A percentile compares a stretch with the other conserved stretches of the same genome.
Evolutionary conservation across 2,888 invertebrate species (phyloP).

Genomic region (Cyclophora punctaria): DNA sequence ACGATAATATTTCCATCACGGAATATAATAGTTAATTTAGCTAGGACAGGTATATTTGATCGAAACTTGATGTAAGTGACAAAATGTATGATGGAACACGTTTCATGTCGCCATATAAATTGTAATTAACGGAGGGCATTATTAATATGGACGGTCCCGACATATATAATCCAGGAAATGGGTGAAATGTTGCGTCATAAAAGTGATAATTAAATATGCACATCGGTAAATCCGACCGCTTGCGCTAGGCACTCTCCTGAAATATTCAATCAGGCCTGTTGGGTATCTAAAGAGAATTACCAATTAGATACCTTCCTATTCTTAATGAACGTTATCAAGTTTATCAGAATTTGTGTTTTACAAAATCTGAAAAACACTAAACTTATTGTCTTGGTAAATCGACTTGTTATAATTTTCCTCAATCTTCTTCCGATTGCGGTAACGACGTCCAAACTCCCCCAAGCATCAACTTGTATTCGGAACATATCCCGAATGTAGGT

Average conservation of each 20-base stretch:
- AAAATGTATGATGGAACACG: too few species aligned
- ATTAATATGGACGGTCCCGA: constrained; percentile 1
- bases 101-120: constrained; percentile 2
- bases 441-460: not conserved
- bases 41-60: too few species aligned
- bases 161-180: constrained; percentile 4
- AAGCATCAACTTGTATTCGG: not conserved
- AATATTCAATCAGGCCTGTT: constrained; percentile 49
- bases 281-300: constrained; percentile 54
- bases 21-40: too few species aligned
- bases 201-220: constrained; percentile 53
- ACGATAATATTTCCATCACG: too few species aligned
- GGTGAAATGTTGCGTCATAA: constrained; percentile 18
- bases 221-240: constrained; percentile 33
- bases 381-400: too few species aligned
- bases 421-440: constrained; percentile 4
- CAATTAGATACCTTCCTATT: constrained; percentile 36
- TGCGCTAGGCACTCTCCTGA: constrained; percentile 42
- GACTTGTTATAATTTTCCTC: too few species aligned
- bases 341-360: too few species aligned
- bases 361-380: too few species aligned
- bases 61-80: too few species aligned
- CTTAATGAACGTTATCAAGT: constrained; percentile 4
- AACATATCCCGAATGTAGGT: constrained; percentile 5
- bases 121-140: not conserved